Conservation (phyloP, 1,140 invertebrate genomes). For the Micrasema minimum region DNA sequence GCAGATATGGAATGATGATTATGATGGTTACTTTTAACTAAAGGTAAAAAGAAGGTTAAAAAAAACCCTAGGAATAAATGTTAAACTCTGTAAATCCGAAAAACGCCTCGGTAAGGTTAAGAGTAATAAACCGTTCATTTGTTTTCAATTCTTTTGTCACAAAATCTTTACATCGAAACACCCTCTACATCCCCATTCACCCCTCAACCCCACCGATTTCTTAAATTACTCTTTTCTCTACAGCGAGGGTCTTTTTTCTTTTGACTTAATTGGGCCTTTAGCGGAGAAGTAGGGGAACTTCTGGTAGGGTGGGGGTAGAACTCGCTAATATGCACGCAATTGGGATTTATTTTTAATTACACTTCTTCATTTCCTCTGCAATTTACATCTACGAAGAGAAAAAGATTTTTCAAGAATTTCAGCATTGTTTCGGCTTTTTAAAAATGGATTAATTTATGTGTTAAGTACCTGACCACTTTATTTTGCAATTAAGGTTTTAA, state of each 20-base stretch:
- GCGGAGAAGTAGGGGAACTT: not conserved
- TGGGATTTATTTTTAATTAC: constrained; percentile 52
- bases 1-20: too few relatives aligned
- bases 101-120: too few relatives aligned
- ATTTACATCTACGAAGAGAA: too few relatives aligned
- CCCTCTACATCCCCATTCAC: not conserved
- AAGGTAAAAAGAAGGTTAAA: too few relatives aligned
- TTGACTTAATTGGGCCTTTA: constrained; percentile 26
- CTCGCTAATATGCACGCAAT: constrained; percentile 51
- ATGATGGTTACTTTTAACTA: too few relatives aligned
- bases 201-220: constrained; percentile 16
- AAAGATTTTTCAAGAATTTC: too few relatives aligned
- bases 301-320: not conserved
- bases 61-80: too few relatives aligned
- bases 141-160: not conserved
- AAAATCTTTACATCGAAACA: not conserved
- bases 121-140: not conserved
- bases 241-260: constrained; percentile 4
- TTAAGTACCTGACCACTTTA: too few relatives aligned
- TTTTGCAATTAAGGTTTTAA: too few relatives aligned
- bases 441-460: constrained; percentile 5
- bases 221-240: constrained; percentile 38
- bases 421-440: not conserved
- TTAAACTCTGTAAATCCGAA: too few relatives aligned
- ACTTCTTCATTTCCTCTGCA: constrained; percentile 42